A percentile compares a stretch with the other conserved stretches of the same genome.
Evolutionary conservation across 2,888 invertebrate species (phyloP).

Genomic region (Acleris holmiana): DNA sequence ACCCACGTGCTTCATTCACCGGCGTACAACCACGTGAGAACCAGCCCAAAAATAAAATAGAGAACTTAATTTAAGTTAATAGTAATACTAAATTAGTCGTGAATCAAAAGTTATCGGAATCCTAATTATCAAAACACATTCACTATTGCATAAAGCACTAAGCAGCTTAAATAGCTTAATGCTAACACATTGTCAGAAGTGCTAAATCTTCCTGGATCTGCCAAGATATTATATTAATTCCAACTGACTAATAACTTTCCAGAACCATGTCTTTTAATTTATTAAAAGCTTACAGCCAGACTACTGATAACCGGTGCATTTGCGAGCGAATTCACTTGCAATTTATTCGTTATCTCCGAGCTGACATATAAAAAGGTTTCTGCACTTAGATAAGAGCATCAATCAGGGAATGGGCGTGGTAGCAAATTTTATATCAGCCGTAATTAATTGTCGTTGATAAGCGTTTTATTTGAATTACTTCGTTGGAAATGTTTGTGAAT

Average conservation of each 20-base stretch:
- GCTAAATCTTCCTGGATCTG: conserved; percentile 16
- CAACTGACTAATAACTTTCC: conserved; percentile 2
- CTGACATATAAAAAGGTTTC: conserved; percentile 35
- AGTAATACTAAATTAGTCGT: neutral
- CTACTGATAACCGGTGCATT: neutral
- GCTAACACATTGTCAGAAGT: conserved; percentile 3
- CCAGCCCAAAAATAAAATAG: conserved; percentile 4
- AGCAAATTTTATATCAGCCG: conserved; percentile 13
- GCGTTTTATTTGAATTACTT: neutral
- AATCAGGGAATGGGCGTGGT: conserved; percentile 26
- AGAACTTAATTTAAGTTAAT: conserved; percentile 1
- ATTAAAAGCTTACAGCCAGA: conserved; percentile 6
- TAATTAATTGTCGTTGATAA: conserved; percentile 11
- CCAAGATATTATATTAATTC: conserved; percentile 24
- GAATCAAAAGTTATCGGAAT: conserved; percentile 20
- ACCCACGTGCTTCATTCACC: conserved; percentile 58
- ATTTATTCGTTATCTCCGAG: conserved; percentile 25
- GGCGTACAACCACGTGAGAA: conserved; percentile 49
- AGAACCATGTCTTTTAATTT: conserved; percentile 14
- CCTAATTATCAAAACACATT: too few relatives aligned
- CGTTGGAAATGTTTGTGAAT: neutral
- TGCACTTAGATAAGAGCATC: conserved; percentile 27
- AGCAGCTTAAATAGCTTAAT: neutral
- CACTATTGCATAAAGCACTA: neutral
- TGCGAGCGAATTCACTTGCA: conserved; percentile 21